A percentile compares a stretch with the other conserved stretches of the same genome.
Evolutionary conservation across 2,113 vertebrate species (phyloP).

Genomic region (Anthoscopus minutus): DNA sequence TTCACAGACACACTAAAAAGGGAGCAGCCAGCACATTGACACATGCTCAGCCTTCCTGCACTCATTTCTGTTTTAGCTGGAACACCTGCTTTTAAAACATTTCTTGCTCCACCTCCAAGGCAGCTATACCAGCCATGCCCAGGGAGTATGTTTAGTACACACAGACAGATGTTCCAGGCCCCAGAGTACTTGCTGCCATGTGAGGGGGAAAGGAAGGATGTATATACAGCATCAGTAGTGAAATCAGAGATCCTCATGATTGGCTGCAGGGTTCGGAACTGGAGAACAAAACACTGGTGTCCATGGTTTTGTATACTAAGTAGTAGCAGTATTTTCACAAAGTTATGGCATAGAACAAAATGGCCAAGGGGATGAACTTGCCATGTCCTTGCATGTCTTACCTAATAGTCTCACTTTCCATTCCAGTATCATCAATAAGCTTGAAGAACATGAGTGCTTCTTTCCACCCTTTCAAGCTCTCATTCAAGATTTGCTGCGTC

Average conservation of each 20-base stretch:
- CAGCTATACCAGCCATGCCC: neutral
- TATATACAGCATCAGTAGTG: neutral
- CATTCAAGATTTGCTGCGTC: conserved; percentile 73
- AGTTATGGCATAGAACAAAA: neutral
- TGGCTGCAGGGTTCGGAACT: neutral
- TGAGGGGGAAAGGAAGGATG: neutral
- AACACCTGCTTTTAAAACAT: neutral
- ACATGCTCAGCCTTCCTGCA: neutral
- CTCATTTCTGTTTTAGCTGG: neutral
- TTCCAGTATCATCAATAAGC: conserved; percentile 80
- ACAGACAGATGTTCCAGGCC: neutral
- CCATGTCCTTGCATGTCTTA: neutral
- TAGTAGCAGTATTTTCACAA: neutral
- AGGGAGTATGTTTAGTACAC: neutral
- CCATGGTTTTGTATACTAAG: neutral
- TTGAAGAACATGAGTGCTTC: conserved; percentile 86
- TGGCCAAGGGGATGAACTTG: neutral
- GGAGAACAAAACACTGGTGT: neutral
- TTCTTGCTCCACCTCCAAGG: neutral
- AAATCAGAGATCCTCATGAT: neutral
- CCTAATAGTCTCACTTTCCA: neutral
- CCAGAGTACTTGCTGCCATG: neutral
- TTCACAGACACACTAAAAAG: neutral
- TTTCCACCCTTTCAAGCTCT: conserved; percentile 86
- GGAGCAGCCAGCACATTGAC: neutral